These are phyloP conservation scores for Zoanthus sociatus DNA, from an alignment of 92 coral and sea anemone genomes.

Conservation along the genomic window DNA sequence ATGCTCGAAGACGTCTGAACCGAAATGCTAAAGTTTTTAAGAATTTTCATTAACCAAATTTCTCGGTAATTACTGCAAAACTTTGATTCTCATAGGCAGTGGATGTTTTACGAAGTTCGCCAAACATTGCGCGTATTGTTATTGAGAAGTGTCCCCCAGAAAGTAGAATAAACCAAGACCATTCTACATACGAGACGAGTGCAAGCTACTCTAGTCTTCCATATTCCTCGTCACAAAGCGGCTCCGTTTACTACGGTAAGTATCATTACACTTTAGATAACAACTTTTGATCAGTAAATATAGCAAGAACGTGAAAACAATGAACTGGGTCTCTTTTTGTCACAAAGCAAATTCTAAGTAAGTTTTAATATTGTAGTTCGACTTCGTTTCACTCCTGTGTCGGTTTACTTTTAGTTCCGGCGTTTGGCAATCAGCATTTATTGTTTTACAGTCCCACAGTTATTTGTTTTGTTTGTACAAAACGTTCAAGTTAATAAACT, in stretches of 20 bases:
- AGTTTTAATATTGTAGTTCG: no score
- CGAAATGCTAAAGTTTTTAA: no score
- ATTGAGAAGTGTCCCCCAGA: constrained; percentile 94
- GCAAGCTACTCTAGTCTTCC: constrained; percentile 48
- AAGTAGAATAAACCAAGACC: constrained; percentile 25
- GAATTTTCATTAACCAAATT: not conserved
- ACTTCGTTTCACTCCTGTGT: no score
- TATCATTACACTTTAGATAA: not conserved
- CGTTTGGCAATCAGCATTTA: no score
- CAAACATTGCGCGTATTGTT: constrained; percentile 89
- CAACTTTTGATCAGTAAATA: not conserved
- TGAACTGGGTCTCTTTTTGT: no score
- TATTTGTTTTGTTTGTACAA: no score
- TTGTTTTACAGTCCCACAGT: no score
- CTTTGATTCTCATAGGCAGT: constrained; percentile 80
- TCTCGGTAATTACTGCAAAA: not conserved
- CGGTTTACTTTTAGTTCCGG: no score
- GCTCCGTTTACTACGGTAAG: constrained; percentile 66
- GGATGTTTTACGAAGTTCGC: constrained; percentile 89
- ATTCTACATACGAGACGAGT: constrained; percentile 22
- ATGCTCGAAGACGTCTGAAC: no score
- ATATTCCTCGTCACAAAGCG: constrained; percentile 59
- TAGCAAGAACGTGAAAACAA: no score
- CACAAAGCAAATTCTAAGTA: no score
- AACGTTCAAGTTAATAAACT: no score